Evolutionary conservation across 2,113 vertebrate species (phyloP), one percentile per base, ranked within the genome.

Genomic region (Indicator maculatus): DNA sequence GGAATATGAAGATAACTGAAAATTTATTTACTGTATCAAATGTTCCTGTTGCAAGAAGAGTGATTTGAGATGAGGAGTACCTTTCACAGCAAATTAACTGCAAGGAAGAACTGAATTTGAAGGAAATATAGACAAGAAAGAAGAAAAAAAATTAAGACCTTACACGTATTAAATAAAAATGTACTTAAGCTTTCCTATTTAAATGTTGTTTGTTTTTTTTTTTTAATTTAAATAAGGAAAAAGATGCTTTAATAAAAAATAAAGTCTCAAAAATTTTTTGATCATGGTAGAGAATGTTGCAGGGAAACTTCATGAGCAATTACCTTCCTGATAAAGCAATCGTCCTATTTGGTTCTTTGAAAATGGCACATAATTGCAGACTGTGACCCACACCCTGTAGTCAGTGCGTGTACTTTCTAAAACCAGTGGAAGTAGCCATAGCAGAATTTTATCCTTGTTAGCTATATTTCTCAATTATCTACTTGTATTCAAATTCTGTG

Each of bases 21-120:
- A 98, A 97, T 98, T 95, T 98, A 97, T 97, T 98, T 97, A 91
- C 96, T 97, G 96, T 97, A 90, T 98, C 97, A 98, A 97, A 97
- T 96, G 96, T 94, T 96, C 95, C 96, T 97, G 97, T 97, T 97
- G 95, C 88, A 83, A 97, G 96, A 95, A 96, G 96, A 97, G 93
- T 95, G 93, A 91, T 97, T 96, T 89, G 93, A 97, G 95, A 95
- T 96, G 90, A 93, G 93, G 95, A 97, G 97, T 98, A 97, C 92
- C 71, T 97, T 97, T 97, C 96, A 96, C 82, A 97, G 97, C 73
- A 97, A 98, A 98, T 97, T 97, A 98, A 97, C 95, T 96, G 82
- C 86, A 96, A 97, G 78, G 84, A 97, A 78, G 93, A 95, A 95
- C 95, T 97, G 97, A 97, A 97, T 98, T 97, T 97, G 89, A 96